Base-by-base conservation (phyloP, 2,888 invertebrate species). In the Limnephilus auricula region DNA sequence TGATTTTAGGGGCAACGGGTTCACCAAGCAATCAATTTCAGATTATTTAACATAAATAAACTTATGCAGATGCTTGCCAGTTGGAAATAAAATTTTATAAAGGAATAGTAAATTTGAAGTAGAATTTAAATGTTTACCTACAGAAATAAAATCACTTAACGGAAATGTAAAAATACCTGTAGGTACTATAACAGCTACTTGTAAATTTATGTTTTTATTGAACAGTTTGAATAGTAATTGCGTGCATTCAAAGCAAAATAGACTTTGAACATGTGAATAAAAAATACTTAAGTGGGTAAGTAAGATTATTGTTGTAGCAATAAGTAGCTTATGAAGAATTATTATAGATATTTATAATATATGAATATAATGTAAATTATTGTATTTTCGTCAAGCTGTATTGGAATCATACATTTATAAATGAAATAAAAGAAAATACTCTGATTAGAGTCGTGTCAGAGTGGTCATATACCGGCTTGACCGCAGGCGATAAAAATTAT, bases 181-280 rank as follows among this genome's bases (percentile, higher is more conserved):
- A 40, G 12, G 9, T n/a, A 65, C 25, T 65, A n/a, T 65, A 45
- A 45, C 4, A 65, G 25, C 25, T 9, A n/a, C n/a, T 25, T 18
- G 18, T 50, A 65, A 1, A 65, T 65, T 1, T 45, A 45, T 45
- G 15, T 45, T 13, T 65, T n/a, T 50, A 50, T 50, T 3, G 15
- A 15, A 65, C 65, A 65, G 25, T 65, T n/a, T 25, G 65, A 65
- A 65, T 65, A 5, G 18, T 65, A 65, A 65, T 65, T 65, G 65
- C 65, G 15, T 32, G 37, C 10, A 82, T 37, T 18, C 4, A 37
- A 25, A 65, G 30, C 37, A 18, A 83, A 83, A 83, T 25, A 83
- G 83, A 83, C 83, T 83, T 83, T 83, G 83, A 83, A 83, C 83
- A 34, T 32, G 25, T 32, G 37, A 25, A 83, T 25, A 65, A 65